phyloP scores from a whole-genome alignment of 2,888 invertebrate genomes.

The Meandrusa payeni region DNA sequence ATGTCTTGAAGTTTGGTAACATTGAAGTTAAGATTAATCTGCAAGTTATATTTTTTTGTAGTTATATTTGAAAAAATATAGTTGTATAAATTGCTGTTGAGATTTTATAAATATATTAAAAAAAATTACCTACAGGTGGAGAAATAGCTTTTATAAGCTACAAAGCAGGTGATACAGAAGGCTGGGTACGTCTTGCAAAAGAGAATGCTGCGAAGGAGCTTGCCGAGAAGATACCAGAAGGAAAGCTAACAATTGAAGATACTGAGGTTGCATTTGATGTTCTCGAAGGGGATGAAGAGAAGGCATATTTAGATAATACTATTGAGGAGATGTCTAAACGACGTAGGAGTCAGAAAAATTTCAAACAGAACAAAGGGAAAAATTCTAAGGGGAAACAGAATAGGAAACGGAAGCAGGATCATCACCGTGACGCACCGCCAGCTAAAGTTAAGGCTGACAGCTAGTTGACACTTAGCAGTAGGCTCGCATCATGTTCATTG shows the following conservation, averaged over 20 bases:
- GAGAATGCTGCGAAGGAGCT: slow-evolving; percentile 85
- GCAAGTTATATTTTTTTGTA: too few relatives aligned
- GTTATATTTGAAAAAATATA: too few relatives aligned
- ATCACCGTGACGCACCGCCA: slow-evolving; percentile 47
- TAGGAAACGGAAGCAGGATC: slow-evolving; percentile 53
- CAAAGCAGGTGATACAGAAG: slow-evolving; percentile 86
- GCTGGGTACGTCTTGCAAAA: slow-evolving; percentile 85
- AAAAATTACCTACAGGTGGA: slow-evolving; percentile 60
- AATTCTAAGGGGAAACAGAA: slow-evolving; percentile 53
- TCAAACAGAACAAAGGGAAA: slow-evolving; percentile 51
- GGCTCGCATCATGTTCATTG: slow-evolving; percentile 10
- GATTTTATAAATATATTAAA: slow-evolving; percentile 6
- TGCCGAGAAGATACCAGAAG: slow-evolving; percentile 82
- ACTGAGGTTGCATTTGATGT: slow-evolving; percentile 76
- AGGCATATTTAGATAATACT: slow-evolving; percentile 82
- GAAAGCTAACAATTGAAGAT: slow-evolving; percentile 79
- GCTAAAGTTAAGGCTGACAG: slow-evolving; percentile 51
- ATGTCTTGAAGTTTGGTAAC: too few relatives aligned
- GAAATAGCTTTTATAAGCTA: slow-evolving; percentile 89
- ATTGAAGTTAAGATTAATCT: too few relatives aligned
- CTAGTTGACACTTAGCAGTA: slow-evolving; percentile 35
- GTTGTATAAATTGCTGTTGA: too few relatives aligned
- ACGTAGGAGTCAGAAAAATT: slow-evolving; percentile 70
- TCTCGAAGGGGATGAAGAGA: slow-evolving; percentile 87
- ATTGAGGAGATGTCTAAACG: slow-evolving; percentile 81